Conservation (phyloP, 2,888 invertebrate species). For the Melipona beecheii region DNA sequence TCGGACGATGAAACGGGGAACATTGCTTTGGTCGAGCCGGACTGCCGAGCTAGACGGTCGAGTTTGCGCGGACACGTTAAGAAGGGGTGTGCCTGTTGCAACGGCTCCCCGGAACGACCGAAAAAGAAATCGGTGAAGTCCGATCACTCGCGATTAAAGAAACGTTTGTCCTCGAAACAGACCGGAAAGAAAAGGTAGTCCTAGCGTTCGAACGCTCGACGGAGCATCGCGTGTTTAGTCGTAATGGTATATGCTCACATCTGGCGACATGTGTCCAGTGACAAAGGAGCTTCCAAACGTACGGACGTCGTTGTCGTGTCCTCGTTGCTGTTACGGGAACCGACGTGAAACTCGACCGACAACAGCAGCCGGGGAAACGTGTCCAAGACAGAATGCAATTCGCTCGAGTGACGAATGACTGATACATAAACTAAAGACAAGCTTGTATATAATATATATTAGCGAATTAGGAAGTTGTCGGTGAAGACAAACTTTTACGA, state of each 20-base stretch:
- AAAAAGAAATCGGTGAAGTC: slow-evolving; percentile 83
- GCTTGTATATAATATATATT: slow-evolving; percentile 56
- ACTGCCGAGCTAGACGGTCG: slow-evolving; percentile 81
- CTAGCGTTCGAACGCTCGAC: slow-evolving; percentile 73
- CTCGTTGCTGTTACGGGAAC: too few species aligned
- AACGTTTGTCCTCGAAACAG: slow-evolving; percentile 77
- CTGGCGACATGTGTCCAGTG: slow-evolving; percentile 10
- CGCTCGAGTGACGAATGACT: slow-evolving; percentile 15
- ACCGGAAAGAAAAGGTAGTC: slow-evolving; percentile 83
- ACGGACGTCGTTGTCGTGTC: background rate
- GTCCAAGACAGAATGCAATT: slow-evolving; percentile 10
- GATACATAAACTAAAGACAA: slow-evolving; percentile 16
- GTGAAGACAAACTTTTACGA: slow-evolving; percentile 34
- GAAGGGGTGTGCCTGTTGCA: slow-evolving; percentile 87
- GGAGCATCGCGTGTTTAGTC: slow-evolving; percentile 56
- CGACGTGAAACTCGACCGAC: background rate
- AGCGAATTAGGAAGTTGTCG: slow-evolving; percentile 28
- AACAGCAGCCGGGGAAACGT: background rate
- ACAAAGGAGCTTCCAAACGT: slow-evolving; percentile 4
- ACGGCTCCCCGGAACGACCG: slow-evolving; percentile 86
- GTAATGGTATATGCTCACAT: slow-evolving; percentile 23
- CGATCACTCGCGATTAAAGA: slow-evolving; percentile 78
- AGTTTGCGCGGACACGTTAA: slow-evolving; percentile 87
- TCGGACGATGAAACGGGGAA: slow-evolving; percentile 80
- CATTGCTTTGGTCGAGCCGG: slow-evolving; percentile 74